phyloP scores from a whole-genome alignment of 2,113 vertebrate species.

The Lynx canadensis region DNA sequence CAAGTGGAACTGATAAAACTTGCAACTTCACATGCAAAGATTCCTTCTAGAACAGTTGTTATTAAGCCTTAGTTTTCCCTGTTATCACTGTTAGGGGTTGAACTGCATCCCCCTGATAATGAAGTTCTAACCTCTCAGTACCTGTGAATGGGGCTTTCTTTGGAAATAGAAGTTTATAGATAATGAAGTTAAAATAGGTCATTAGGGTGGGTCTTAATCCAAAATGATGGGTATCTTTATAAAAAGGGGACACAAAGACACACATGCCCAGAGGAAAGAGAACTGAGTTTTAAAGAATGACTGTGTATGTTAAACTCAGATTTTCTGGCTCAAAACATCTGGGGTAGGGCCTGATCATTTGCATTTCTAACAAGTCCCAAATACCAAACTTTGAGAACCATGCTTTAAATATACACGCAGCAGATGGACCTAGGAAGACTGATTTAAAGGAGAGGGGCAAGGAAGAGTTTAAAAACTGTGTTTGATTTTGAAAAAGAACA shows the following conservation, averaged over 20 bases:
- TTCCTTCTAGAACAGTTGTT: neutral
- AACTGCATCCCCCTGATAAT: neutral
- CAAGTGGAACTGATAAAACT: neutral
- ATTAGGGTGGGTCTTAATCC: neutral
- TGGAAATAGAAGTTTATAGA: neutral
- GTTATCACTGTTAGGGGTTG: neutral
- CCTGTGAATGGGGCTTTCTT: neutral
- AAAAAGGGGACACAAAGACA: neutral
- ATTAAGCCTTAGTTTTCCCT: neutral
- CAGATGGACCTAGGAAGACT: neutral
- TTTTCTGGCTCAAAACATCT: neutral
- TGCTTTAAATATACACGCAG: neutral
- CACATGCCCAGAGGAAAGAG: neutral
- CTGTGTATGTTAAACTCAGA: too few species aligned
- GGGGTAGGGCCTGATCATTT: neutral
- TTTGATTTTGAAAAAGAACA: neutral
- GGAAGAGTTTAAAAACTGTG: neutral
- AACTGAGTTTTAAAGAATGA: too few species aligned
- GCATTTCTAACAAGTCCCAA: neutral
- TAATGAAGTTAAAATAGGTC: neutral
- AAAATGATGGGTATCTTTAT: neutral
- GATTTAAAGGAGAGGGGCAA: neutral
- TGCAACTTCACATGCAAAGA: neutral
- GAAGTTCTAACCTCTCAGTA: neutral
- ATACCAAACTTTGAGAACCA: neutral